phyloP scores from a whole-genome alignment of 2,888 invertebrate species.

The Caenorhabditis becei region DNA sequence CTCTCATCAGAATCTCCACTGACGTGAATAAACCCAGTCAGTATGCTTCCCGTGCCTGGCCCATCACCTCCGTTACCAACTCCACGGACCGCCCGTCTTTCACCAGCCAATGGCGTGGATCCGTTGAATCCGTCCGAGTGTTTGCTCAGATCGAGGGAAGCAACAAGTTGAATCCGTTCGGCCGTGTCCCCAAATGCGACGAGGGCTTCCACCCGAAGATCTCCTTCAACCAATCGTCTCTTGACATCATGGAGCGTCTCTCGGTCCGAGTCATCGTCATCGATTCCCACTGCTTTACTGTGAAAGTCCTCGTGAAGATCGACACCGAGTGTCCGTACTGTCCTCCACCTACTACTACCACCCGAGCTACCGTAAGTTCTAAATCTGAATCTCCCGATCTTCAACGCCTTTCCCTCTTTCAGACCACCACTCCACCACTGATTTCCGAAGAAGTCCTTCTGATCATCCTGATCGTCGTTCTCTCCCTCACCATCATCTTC shows the following conservation, averaged over 20 bases:
- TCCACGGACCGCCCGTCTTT: conserved; percentile 30
- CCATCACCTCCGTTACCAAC: conserved; percentile 1
- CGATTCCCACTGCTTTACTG: conserved; percentile 50
- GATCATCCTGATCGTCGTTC: neutral
- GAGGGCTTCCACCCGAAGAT: conserved; percentile 50
- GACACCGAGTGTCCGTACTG: conserved; percentile 57
- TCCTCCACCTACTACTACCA: conserved; percentile 31
- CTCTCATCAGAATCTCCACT: conserved; percentile 38
- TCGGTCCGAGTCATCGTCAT: conserved; percentile 29
- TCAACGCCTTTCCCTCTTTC: too few species aligned
- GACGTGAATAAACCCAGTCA: conserved; percentile 32
- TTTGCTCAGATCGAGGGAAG: conserved; percentile 46
- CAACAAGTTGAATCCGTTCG: conserved; percentile 52
- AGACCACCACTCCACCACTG: conserved; percentile 7
- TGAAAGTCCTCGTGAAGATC: conserved; percentile 38
- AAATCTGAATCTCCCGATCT: neutral
- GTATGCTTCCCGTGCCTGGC: conserved; percentile 46
- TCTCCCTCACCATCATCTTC: neutral
- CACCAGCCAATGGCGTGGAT: conserved; percentile 47
- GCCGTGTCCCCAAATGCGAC: conserved; percentile 48
- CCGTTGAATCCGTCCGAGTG: conserved; percentile 23
- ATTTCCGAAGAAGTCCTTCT: conserved; percentile 5
- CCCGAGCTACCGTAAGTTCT: neutral
- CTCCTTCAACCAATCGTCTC: conserved; percentile 27
- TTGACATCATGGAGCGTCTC: conserved; percentile 32